Conservation (phyloP, 2,113 vertebrate species). For the Dicerorhinus sumatrensis region DNA sequence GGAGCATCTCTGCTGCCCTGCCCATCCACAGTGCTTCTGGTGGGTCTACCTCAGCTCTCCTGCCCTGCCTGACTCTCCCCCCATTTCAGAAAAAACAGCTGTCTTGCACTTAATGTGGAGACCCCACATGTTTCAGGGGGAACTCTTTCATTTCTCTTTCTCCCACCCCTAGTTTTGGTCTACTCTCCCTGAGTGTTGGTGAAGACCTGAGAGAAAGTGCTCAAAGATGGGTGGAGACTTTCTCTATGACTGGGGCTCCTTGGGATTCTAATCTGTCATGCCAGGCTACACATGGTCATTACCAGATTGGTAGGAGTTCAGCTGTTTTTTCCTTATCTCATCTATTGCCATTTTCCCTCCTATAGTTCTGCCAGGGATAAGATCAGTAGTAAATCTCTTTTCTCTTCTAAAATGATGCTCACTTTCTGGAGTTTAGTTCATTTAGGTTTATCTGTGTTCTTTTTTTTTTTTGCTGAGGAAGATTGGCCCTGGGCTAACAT, state of each 20-base stretch:
- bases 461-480: too few species aligned
- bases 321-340: neutral
- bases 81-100: neutral
- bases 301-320: neutral
- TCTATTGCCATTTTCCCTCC: neutral
- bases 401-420: neutral
- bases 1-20: neutral
- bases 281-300: neutral
- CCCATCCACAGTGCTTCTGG: neutral
- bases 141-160: neutral
- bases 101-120: neutral
- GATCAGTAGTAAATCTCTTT: neutral
- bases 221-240: neutral
- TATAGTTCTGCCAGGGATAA: neutral
- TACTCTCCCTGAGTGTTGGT: neutral
- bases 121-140: too few species aligned
- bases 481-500: too few species aligned
- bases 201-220: neutral
- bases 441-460: conserved; percentile 25
- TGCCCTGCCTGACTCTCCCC: too few species aligned
- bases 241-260: neutral
- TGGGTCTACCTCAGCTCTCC: neutral
- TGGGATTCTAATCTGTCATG: neutral
- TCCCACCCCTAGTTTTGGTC: neutral
- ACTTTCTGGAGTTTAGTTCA: neutral